Conservation (phyloP, 2,797 vertebrate genomes). For the Chrysocyon brachyurus region DNA sequence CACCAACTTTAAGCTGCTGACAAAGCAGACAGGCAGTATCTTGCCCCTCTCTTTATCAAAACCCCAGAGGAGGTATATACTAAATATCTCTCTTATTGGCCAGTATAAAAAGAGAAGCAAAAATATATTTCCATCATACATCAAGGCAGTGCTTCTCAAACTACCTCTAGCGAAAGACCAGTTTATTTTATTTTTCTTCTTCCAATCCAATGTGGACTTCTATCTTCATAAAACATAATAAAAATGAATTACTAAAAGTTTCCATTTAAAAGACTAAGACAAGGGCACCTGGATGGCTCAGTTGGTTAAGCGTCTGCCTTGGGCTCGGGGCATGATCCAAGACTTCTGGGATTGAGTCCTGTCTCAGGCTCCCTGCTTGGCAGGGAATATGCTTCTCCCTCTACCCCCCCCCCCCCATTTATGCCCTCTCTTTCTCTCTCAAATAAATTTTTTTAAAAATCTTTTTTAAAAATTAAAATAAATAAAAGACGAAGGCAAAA, state of each 20-base stretch:
- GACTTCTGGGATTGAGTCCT: too few relatives aligned
- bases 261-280: neutral
- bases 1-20: neutral
- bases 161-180: neutral
- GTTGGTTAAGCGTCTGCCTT: too few relatives aligned
- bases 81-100: neutral
- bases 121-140: neutral
- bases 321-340: too few relatives aligned
- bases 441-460: too few relatives aligned
- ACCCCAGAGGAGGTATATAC: neutral
- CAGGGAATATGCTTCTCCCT: too few relatives aligned
- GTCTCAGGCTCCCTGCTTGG: too few relatives aligned
- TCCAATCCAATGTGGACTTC: neutral
- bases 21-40: neutral
- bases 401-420: too few relatives aligned
- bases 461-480: too few relatives aligned
- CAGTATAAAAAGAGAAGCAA: neutral
- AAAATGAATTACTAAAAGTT: neutral
- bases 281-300: neutral
- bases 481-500: constrained; percentile 7
- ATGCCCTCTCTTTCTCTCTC: too few relatives aligned
- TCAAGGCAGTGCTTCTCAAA: neutral
- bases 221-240: constrained; percentile 10
- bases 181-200: constrained; percentile 32
- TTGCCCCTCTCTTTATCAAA: constrained; percentile 8